Base-by-base conservation (phyloP, 2,888 invertebrate species). In the Tenthredo mesomela region DNA sequence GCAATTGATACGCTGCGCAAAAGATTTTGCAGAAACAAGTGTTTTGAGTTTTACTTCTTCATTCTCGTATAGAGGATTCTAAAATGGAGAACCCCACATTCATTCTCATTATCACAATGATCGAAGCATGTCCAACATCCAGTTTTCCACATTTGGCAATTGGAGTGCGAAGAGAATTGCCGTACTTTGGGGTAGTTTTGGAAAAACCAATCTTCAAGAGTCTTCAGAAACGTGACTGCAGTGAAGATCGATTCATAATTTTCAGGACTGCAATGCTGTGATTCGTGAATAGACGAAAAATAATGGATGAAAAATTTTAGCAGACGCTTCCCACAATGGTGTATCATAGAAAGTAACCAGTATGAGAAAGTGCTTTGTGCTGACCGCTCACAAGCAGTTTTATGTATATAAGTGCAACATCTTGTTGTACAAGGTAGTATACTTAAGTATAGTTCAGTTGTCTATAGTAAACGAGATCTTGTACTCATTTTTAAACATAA, bases 401-500 rank as follows among this genome's bases (percentile, higher is more conserved):
- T 1, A 50, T 50, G 5, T 50, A 50, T 50, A 50, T 18, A 50
- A 21, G 58, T 58, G 58, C 21, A 58, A 71, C 40, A n/a, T 3
- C 37, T 18, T 40, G 40, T 73, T 18, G 33, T 18, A 67, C 33
- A 18, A 67, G 18, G 33, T 7, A 25, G 4, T 12, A 4, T 25
- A 12, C 12, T 18, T 29, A 33, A 7, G 1, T 18, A 58, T 21
- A 18, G 33, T 67, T 15, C 67, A 29, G 70, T 37, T 71, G n/a
- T 71, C 70, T 9, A 43, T 73, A 43, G 43, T 5, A 43, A 73
- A 73, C 12, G 43, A n/a, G 73, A 73, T 73, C 40, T 40, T 6
- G n/a, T 37, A 21, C 25, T 25, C 43, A 43, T 73, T 73, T 73
- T 73, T 73, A 21, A 73, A 73, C 40, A 43, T 73, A 73, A 73